Evolutionary conservation across 1,140 invertebrate genomes (phyloP).

Genomic region (Drosophila pseudoananassae): DNA sequence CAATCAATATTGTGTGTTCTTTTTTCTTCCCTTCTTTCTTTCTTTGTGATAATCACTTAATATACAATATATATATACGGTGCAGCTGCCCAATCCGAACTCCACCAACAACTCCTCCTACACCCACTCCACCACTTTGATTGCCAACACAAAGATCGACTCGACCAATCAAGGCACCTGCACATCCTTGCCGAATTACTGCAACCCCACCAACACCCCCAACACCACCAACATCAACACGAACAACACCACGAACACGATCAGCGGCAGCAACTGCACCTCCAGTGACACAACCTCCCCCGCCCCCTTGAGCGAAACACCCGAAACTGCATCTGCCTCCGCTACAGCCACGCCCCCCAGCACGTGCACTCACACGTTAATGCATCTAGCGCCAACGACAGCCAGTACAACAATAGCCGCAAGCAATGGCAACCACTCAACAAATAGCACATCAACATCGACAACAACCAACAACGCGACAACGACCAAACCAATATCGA

Average conservation of each 20-base stretch:
- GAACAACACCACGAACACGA: conserved; percentile 6
- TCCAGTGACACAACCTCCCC: conserved; percentile 23
- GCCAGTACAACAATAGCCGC: conserved; percentile 54
- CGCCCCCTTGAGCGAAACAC: conserved; percentile 22
- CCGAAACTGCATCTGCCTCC: conserved; percentile 21
- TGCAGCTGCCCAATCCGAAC: conserved; percentile 38
- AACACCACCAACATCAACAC: conserved; percentile 24
- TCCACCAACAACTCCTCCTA: conserved; percentile 52
- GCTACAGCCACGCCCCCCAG: conserved; percentile 53
- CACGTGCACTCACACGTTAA: conserved; percentile 66
- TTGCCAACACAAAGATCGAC: conserved; percentile 29
- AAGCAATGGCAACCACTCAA: conserved; percentile 50
- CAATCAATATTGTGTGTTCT: conserved; percentile 67
- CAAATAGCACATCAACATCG: conserved; percentile 50
- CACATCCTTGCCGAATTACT: conserved; percentile 56
- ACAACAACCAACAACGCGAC: conserved; percentile 40
- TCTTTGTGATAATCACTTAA: conserved; percentile 63
- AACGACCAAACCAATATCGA: conserved; percentile 40
- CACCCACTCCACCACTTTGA: conserved; percentile 50
- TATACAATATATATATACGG: conserved; percentile 34
- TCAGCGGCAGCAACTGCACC: conserved; percentile 8
- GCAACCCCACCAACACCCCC: conserved; percentile 43
- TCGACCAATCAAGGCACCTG: conserved; percentile 65
- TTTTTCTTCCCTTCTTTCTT: conserved; percentile 78
- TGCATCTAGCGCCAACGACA: conserved; percentile 47